phyloP scores from a whole-genome alignment of 1,140 invertebrate species.

The Panonychus citri region DNA sequence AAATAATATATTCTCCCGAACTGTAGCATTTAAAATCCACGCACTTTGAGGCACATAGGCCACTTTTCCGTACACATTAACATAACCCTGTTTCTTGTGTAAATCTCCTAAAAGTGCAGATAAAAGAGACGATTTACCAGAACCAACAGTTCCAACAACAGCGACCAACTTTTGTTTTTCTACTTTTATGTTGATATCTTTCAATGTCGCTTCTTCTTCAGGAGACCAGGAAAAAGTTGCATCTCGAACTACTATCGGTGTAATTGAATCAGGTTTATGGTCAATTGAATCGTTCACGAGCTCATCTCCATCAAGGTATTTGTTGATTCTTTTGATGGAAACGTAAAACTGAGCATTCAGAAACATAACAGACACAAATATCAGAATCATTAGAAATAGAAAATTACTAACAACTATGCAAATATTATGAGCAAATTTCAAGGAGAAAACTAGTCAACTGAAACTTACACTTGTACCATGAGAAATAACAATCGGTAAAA shows the following conservation, averaged over 20 bases:
- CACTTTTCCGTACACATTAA: slow-evolving; percentile 14
- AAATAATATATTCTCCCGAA: slow-evolving; percentile 33
- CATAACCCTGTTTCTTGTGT: slow-evolving; percentile 15
- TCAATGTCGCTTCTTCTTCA: background rate
- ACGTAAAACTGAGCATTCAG: slow-evolving; percentile 29
- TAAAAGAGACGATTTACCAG: slow-evolving; percentile 28
- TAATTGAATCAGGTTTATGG: background rate
- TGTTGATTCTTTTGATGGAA: slow-evolving; percentile 32
- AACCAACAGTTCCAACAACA: slow-evolving; percentile 28
- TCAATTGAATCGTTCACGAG: slow-evolving; percentile 3
- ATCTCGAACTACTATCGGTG: background rate
- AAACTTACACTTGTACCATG: background rate
- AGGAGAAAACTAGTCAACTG: no score
- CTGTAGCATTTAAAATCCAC: slow-evolving; percentile 33
- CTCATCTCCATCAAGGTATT: slow-evolving; percentile 15
- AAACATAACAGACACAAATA: no score
- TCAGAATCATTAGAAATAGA: no score
- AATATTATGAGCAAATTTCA: no score
- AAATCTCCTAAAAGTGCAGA: slow-evolving; percentile 28
- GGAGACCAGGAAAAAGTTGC: background rate
- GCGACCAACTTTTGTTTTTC: slow-evolving; percentile 21
- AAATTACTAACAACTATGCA: no score
- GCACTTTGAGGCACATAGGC: slow-evolving; percentile 28
- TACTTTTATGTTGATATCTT: slow-evolving; percentile 14
- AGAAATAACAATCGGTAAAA: background rate